Percentiles rank a stretch among this genome's conserved stretches.
Evolutionary conservation across 1,140 invertebrate species (phyloP).

Genomic region (Brachionus angularis): DNA sequence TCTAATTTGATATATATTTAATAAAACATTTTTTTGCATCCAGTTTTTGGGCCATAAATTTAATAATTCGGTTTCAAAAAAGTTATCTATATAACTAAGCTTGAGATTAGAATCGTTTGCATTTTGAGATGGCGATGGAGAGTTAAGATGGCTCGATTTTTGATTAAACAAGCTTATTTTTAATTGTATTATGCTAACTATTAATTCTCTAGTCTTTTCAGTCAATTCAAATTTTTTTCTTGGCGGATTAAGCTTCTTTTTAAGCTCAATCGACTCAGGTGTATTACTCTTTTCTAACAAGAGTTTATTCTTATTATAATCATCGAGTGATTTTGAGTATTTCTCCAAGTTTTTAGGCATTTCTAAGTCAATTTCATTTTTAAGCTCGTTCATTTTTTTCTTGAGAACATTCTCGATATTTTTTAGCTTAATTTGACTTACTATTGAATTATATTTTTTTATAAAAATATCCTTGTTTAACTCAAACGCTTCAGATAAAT

Average conservation of each 20-base stretch:
- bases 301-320: not conserved
- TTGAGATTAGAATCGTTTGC: not conserved
- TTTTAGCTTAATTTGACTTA: not conserved
- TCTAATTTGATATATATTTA: constrained; percentile 33
- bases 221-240: constrained; percentile 37
- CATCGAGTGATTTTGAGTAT: not conserved
- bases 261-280: constrained; percentile 1
- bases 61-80: constrained; percentile 29
- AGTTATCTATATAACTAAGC: constrained; percentile 7
- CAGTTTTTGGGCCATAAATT: constrained; percentile 35
- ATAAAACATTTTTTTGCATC: constrained; percentile 36
- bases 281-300: too few relatives aligned
- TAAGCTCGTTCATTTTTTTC: constrained; percentile 11
- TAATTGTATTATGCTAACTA: not conserved
- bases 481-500: constrained; percentile 2
- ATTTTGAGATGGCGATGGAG: constrained; percentile 12
- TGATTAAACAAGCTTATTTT: constrained; percentile 16
- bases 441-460: not conserved
- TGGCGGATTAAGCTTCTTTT: constrained; percentile 27
- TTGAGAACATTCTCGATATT: constrained; percentile 2
- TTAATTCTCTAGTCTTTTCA: constrained; percentile 5
- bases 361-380: constrained; percentile 15
- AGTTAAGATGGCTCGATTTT: too few relatives aligned
- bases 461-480: not conserved
- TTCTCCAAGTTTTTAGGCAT: constrained; percentile 4